These are phyloP conservation scores for Tamias sibiricus DNA, from an alignment of 2,113 vertebrate genomes.

Conservation along the genomic window DNA sequence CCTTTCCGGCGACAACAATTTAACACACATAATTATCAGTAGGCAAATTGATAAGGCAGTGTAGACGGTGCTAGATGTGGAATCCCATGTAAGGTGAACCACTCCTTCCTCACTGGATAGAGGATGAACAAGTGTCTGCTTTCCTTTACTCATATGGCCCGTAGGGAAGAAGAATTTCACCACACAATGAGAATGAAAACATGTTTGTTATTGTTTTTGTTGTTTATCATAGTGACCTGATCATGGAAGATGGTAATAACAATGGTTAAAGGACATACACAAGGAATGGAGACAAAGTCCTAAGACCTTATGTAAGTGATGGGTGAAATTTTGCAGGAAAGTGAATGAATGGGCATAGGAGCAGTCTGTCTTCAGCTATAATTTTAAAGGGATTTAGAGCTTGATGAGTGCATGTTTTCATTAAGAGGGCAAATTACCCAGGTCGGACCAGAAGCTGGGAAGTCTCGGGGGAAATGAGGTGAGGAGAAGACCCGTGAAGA, in stretches of 20 bases:
- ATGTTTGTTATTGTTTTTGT: neutral
- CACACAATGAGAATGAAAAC: neutral
- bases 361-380: rapidly evolving
- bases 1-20: too few species aligned
- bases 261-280: rapidly evolving
- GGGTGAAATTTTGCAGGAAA: neutral
- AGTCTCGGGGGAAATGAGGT: rapidly evolving
- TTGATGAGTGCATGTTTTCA: neutral
- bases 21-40: too few species aligned
- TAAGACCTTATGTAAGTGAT: neutral
- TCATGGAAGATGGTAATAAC: neutral
- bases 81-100: too few species aligned
- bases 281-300: neutral
- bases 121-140: too few species aligned
- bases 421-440: neutral
- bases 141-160: too few species aligned
- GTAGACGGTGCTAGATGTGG: too few species aligned
- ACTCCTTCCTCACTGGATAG: too few species aligned
- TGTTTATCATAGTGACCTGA: neutral
- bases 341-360: rapidly evolving
- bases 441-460: too few species aligned
- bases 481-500: neutral
- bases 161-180: too few species aligned
- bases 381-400: neutral
- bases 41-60: too few species aligned